Evolutionary conservation across 2,888 invertebrate species (phyloP).

Genomic region (Cataglyphis albicans): DNA sequence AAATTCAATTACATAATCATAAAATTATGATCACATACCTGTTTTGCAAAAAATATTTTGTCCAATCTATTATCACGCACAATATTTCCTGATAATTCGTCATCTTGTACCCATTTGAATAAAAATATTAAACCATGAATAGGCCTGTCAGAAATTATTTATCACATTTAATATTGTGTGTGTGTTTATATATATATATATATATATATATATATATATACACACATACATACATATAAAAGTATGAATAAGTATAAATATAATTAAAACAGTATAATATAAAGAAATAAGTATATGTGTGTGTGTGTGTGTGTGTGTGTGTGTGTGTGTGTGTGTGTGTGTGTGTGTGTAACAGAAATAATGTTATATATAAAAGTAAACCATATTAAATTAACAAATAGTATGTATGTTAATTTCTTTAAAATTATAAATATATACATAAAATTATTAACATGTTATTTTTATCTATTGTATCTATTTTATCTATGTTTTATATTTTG

Average conservation of each 20-base stretch:
- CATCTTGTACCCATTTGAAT: constrained; percentile 97
- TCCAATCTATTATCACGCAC: constrained; percentile 94
- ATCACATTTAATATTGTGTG: not conserved
- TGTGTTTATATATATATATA: not conserved
- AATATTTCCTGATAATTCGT: constrained; percentile 92
- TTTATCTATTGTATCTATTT: not conserved
- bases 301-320: not conserved
- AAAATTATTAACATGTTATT: not conserved
- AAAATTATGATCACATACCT: constrained; percentile 88
- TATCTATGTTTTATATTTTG: not conserved
- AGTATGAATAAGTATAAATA: too few species aligned
- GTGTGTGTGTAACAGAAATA: not conserved
- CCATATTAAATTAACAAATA: not conserved
- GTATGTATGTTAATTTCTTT: not conserved
- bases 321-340: too few species aligned
- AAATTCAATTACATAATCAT: not conserved
- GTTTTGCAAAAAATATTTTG: constrained; percentile 99
- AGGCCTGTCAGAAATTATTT: constrained; percentile 89
- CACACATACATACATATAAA: too few species aligned
- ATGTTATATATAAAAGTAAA: not conserved
- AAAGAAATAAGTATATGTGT: too few species aligned
- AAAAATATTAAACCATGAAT: constrained; percentile 99
- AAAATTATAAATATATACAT: not conserved
- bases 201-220: not conserved
- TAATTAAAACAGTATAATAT: too few species aligned